These are phyloP conservation scores for Dryobotodes eremita DNA, from an alignment of 2,888 invertebrate genomes.

Conservation along the genomic window DNA sequence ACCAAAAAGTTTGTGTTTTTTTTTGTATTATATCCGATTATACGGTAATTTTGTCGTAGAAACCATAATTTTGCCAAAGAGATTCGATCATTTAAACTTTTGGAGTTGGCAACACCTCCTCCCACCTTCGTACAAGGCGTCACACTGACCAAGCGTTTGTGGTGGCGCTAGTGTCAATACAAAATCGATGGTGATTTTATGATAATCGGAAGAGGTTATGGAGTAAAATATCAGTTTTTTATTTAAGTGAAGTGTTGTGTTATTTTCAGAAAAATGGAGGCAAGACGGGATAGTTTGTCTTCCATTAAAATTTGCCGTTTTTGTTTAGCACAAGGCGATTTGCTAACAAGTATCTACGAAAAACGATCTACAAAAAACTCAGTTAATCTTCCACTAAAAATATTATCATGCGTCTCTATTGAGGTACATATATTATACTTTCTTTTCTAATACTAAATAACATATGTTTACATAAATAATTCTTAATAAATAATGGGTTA, in stretches of 20 bases:
- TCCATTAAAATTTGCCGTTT: conserved; percentile 93
- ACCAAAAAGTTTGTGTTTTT: no score
- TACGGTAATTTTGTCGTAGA: background rate
- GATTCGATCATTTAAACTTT: background rate
- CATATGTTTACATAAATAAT: conserved; percentile 13
- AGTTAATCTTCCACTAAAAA: conserved; percentile 93
- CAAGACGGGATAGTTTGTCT: conserved; percentile 91
- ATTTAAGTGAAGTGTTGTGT: conserved; percentile 65
- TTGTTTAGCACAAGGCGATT: conserved; percentile 92
- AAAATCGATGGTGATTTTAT: conserved; percentile 63
- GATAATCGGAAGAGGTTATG: conserved; percentile 79
- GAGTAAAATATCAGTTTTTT: conserved; percentile 68
- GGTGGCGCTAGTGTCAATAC: conserved; percentile 78
- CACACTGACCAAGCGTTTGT: conserved; percentile 56
- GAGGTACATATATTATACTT: conserved; percentile 90
- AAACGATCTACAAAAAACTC: conserved; percentile 90
- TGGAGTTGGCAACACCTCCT: background rate
- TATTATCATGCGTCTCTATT: conserved; percentile 94
- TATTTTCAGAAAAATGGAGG: conserved; percentile 88
- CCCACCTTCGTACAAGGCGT: conserved; percentile 29
- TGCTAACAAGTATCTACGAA: conserved; percentile 93
- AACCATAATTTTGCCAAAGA: background rate
- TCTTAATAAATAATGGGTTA: conserved; percentile 20
- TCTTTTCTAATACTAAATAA: conserved; percentile 16
- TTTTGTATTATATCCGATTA: no score